Percentiles rank a stretch among this genome's conserved stretches.
These are phyloP conservation scores for Empis stercorea DNA, from an alignment of 2,888 invertebrate genomes.

Conservation along the genomic window DNA sequence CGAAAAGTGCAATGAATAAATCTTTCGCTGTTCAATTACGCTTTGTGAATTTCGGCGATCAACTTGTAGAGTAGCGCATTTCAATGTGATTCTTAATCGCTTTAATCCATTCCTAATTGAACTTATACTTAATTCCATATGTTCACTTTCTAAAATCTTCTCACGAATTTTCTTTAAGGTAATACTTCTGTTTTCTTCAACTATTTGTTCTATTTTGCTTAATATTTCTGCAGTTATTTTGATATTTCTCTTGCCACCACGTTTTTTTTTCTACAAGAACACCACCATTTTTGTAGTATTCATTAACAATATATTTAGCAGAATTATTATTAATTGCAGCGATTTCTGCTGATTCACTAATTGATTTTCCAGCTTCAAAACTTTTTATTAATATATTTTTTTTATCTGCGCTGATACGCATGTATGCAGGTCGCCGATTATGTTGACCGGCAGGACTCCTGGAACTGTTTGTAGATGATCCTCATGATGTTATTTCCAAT, in stretches of 20 bases:
- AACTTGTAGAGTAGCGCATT: too few species aligned
- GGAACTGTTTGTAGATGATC: neutral
- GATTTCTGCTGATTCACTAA: conserved; percentile 4
- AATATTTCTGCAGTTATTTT: conserved; percentile 5
- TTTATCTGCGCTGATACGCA: conserved; percentile 1
- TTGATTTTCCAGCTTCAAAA: neutral
- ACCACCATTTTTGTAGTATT: conserved; percentile 4
- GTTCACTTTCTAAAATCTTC: too few species aligned
- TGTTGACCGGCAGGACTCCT: neutral
- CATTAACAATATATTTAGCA: conserved; percentile 3
- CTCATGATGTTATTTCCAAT: neutral
- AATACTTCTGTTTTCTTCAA: conserved; percentile 4
- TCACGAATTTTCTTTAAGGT: conserved; percentile 1
- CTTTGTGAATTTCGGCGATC: too few species aligned
- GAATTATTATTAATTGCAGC: conserved; percentile 5
- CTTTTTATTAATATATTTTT: conserved; percentile 2
- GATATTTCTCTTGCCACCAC: conserved; percentile 3
- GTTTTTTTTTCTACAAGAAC: neutral
- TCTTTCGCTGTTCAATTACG: too few species aligned
- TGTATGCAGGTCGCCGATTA: conserved; percentile 1
- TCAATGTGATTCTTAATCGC: too few species aligned
- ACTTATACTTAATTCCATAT: too few species aligned
- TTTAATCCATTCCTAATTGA: too few species aligned
- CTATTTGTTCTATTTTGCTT: conserved; percentile 6
- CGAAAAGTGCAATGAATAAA: too few species aligned